Base-by-base conservation (phyloP, 2,888 invertebrate genomes). In the Pollenia griseotomentosa region DNA sequence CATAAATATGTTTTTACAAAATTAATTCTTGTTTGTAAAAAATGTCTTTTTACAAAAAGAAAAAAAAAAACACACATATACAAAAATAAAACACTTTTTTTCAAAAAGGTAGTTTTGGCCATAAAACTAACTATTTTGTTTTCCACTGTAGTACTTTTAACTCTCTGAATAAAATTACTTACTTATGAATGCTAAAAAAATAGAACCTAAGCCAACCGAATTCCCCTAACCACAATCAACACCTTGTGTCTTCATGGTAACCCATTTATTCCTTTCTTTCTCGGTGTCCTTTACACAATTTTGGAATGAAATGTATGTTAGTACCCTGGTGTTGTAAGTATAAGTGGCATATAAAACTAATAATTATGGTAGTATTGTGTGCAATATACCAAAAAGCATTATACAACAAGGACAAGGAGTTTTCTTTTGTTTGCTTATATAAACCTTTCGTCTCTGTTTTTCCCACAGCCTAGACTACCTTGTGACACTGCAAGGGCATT, bases 321-420 rank as follows among this genome's bases (percentile, higher is more conserved):
- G 33, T 6, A 6, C 6, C 33, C 33, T 33, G 5, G 33, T 33
- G 33, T 33, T 16, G 9, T 53, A 63, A 63, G 42, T 42, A 63
- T 16, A 66, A 68, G 48, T 51, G 66, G 46, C 5, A 46, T 12
- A n/a, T 68, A 68, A 33, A 51, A 48, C 66, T 48, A 14, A 51
- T 68, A 65, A 65, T 65, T 65, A 65, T 46, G 65, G 65, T 65
- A 46, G 65, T 65, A 65, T 65, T 19, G 65, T 46, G 12, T 65
- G 19, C 9, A 6, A 65, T 46, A 46, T 65, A 65, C 44, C 59
- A 5, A 19, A 11, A 8, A 33, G 40, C 53, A 51, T 68, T 40
- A 16, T 10, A 51, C 2, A 2, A n/a, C 14, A 2, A 53, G 40
- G 51, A 51, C n/a, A n/a, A 51, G 14, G n/a, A 40, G 33, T 19